Percentiles rank a stretch among this genome's conserved stretches.
Evolutionary conservation across 2,797 vertebrate genomes (phyloP).

Genomic region (Aeoliscus strigatus): DNA sequence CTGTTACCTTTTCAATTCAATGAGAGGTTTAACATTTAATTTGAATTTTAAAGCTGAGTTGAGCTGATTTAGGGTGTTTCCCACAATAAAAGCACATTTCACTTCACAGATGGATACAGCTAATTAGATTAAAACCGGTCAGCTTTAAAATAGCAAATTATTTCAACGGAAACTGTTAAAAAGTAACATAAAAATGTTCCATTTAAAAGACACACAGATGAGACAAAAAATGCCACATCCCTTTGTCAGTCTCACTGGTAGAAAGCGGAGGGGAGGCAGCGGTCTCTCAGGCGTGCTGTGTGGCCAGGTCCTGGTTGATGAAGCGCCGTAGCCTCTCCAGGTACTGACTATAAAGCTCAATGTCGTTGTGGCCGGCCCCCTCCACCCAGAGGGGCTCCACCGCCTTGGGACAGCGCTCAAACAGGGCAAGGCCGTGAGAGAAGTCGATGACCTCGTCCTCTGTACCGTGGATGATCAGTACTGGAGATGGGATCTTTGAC

Average conservation of each 20-base stretch:
- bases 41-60: too few relatives aligned
- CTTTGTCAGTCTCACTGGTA: constrained; percentile 31
- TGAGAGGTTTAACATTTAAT: too few relatives aligned
- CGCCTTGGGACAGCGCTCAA: constrained; percentile 94
- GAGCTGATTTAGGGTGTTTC: too few relatives aligned
- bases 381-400: constrained; percentile 99
- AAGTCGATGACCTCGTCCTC: constrained; percentile 99
- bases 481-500: constrained; percentile 94
- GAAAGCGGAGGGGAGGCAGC: constrained; percentile 43
- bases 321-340: constrained; percentile 95
- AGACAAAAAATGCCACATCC: constrained; percentile 37
- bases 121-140: constrained; percentile 34
- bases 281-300: constrained; percentile 79
- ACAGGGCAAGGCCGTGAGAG: constrained; percentile 94
- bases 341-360: constrained; percentile 99
- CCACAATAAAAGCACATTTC: too few relatives aligned
- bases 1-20: constrained; percentile 20
- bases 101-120: constrained; percentile 16
- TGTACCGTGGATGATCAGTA: constrained; percentile 96
- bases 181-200: constrained; percentile 50
- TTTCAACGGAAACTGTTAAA: constrained; percentile 19
- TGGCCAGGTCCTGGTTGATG: constrained; percentile 93
- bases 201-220: constrained; percentile 65
- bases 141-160: constrained; percentile 35
- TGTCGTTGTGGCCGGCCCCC: constrained; percentile 96